A percentile compares a stretch with the other conserved stretches of the same genome.
Conservation (phyloP, 2,113 vertebrate species). For the Campylomormyrus numenius region DNA sequence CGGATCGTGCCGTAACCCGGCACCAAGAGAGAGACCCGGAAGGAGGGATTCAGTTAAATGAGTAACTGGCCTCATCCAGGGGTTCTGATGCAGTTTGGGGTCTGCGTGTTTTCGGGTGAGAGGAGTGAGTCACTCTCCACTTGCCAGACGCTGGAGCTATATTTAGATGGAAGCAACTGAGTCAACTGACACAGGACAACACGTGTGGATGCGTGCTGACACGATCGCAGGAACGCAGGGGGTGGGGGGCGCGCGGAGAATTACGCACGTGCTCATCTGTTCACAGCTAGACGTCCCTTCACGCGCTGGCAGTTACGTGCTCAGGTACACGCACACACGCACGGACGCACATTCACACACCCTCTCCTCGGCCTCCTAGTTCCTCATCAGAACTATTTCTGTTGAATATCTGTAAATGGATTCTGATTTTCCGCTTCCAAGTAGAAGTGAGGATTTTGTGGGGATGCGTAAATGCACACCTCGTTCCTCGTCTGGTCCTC, state of each 20-base stretch:
- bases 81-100: conserved; percentile 14
- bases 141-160: conserved; percentile 26
- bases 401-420: neutral
- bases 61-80: neutral
- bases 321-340: neutral
- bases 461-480: neutral
- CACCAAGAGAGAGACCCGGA: neutral
- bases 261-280: neutral
- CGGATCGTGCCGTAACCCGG: neutral
- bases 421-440: neutral
- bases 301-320: neutral
- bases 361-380: neutral
- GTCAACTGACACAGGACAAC: conserved; percentile 6
- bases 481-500: neutral
- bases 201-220: neutral
- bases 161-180: conserved; percentile 33
- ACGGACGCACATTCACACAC: neutral
- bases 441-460: neutral
- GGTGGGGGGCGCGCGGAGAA: neutral
- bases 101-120: conserved; percentile 25
- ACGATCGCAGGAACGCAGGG: neutral
- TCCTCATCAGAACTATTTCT: neutral
- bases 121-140: conserved; percentile 30
- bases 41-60: neutral
- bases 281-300: neutral